Evolutionary conservation across 2,888 invertebrate genomes (phyloP).

Genomic region (Capitulum mitella): DNA sequence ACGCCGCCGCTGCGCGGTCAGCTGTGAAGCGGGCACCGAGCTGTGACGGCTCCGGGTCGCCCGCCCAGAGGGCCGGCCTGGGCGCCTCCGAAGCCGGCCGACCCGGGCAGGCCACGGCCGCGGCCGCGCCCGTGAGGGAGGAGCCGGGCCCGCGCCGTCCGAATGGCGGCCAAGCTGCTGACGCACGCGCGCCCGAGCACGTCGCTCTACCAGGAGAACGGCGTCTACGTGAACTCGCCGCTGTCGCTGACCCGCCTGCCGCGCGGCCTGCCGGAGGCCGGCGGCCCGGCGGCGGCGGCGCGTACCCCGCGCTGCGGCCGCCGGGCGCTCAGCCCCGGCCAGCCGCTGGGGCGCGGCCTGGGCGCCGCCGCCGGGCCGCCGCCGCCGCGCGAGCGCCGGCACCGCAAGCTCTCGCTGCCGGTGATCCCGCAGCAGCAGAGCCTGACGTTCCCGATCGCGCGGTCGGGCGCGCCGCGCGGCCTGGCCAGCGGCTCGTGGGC

Average conservation of each 20-base stretch:
- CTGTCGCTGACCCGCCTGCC: not conserved
- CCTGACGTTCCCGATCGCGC: slow-evolving; percentile 1
- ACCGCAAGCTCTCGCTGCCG: slow-evolving; percentile 9
- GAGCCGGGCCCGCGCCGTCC: no score
- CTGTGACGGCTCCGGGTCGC: not conserved
- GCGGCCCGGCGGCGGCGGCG: not conserved
- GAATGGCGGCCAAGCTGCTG: not conserved
- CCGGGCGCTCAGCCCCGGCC: not conserved
- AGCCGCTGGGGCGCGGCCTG: not conserved
- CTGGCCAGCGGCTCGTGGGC: not conserved
- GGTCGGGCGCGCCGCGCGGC: not conserved
- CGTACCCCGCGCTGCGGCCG: not conserved
- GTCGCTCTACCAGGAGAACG: not conserved
- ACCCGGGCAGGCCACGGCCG: no score
- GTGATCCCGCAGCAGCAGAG: slow-evolving; percentile 22
- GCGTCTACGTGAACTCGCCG: not conserved
- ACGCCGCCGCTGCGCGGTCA: not conserved
- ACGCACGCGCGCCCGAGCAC: not conserved
- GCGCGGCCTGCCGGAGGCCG: not conserved
- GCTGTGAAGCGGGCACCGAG: not conserved
- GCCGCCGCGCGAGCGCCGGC: slow-evolving; percentile 1
- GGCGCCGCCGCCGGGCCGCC: not conserved
- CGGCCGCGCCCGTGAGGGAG: no score
- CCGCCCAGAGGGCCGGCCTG: no score
- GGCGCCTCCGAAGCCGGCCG: no score